phyloP scores from a whole-genome alignment of 2,113 vertebrate genomes.

The Peromyscus maniculatus region DNA sequence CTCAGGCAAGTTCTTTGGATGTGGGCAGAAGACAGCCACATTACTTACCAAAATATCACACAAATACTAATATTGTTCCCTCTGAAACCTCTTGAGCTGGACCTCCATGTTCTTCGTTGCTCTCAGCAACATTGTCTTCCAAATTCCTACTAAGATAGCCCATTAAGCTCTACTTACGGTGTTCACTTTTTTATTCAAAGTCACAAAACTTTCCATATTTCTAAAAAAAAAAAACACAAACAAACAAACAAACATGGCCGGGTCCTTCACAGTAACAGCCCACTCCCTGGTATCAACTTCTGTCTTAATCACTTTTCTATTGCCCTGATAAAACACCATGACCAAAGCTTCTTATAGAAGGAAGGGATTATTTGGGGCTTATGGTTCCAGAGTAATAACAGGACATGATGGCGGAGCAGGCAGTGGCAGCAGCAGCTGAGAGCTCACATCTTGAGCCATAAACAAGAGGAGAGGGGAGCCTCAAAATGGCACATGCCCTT shows the following conservation, averaged over 20 bases:
- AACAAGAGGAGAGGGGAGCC: neutral
- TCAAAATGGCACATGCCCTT: neutral
- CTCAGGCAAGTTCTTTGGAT: neutral
- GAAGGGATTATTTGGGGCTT: neutral
- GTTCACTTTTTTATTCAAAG: neutral
- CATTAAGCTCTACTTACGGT: neutral
- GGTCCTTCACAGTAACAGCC: neutral
- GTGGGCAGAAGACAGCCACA: neutral
- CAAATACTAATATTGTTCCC: neutral
- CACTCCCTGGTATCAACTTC: neutral
- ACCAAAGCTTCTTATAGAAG: neutral
- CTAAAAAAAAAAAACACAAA: neutral
- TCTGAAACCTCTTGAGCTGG: neutral
- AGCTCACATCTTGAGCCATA: neutral
- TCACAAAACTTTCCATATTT: neutral
- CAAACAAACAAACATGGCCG: neutral
- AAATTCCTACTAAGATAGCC: no score
- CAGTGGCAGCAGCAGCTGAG: neutral
- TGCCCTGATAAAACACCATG: neutral
- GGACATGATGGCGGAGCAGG: no score
- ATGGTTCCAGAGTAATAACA: neutral
- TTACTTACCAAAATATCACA: neutral
- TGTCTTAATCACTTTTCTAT: neutral
- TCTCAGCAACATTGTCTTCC: neutral
- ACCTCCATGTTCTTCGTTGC: neutral